Evolutionary conservation across 2,888 invertebrate genomes (phyloP).

Genomic region (Pilophorus perplexus): DNA sequence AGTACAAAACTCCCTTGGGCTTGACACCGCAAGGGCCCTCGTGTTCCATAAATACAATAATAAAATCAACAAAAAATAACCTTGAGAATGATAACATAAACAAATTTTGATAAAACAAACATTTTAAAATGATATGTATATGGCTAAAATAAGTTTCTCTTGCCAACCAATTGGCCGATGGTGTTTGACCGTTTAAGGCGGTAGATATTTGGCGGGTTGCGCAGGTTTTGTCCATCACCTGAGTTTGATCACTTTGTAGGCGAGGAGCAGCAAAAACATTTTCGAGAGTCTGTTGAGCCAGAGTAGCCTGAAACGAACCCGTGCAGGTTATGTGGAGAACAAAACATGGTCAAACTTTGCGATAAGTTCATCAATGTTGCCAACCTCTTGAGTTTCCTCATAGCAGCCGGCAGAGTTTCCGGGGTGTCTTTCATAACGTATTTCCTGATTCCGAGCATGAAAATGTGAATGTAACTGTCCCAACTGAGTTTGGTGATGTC

Average conservation of each 20-base stretch:
- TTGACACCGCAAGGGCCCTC: not conserved
- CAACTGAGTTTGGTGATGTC: slow-evolving; percentile 68
- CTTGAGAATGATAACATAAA: too few species aligned
- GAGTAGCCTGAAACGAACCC: slow-evolving; percentile 64
- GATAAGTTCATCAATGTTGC: too few species aligned
- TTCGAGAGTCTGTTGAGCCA: slow-evolving; percentile 66
- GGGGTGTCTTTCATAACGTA: slow-evolving; percentile 76
- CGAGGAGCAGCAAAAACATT: slow-evolving; percentile 60
- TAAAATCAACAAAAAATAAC: slow-evolving; percentile 11
- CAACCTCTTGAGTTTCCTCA: slow-evolving; percentile 65
- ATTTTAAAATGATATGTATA: too few species aligned
- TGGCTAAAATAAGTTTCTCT: too few species aligned
- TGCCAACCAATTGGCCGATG: too few species aligned
- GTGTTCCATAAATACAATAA: slow-evolving; percentile 35
- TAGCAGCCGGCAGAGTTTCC: slow-evolving; percentile 63
- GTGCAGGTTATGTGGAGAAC: too few species aligned
- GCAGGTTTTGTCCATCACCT: slow-evolving; percentile 43
- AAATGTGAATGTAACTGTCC: slow-evolving; percentile 75
- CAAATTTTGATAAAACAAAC: too few species aligned
- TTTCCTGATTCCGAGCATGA: slow-evolving; percentile 78
- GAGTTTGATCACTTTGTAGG: slow-evolving; percentile 54
- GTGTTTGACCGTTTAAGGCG: too few species aligned
- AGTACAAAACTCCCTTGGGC: slow-evolving; percentile 8
- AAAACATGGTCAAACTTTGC: not conserved
- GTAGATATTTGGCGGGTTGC: too few species aligned